Base-by-base conservation (phyloP, 2,888 invertebrate species). In the Caenorhabditis drosophilae region DNA sequence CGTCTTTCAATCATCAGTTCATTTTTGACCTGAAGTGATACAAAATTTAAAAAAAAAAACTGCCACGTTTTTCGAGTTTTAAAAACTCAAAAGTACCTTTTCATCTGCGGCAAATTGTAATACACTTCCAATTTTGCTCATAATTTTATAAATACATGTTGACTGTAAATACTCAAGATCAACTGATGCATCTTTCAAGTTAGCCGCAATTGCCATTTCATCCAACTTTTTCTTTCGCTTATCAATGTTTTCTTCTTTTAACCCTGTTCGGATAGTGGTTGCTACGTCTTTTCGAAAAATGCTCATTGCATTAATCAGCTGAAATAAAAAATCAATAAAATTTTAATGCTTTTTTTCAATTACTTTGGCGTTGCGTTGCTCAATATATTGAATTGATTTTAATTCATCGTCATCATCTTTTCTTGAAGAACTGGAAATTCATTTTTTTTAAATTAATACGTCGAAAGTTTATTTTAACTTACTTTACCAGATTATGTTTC, bases 201-300 rank as follows among this genome's bases (percentile, higher is more conserved):
- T 89, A 70, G 89, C 87, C 1, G 90, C 92, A 55, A 95, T 87
- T 67, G 89, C 87, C 84, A 90, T 90, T 84, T 94, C 93, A 4
- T 92, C 90, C 73, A 91, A 89, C 87, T 94, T 95, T 87, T 91
- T 93, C 87, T 68, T 71, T 34, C 75, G 45, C 25, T 76, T 76
- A 40, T 76, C 75, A 16, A 67, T 53, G 41, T 68, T 64, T 25
- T 76, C 75, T 41, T 76, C 73, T 44, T 57, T 66, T 44, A 67
- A 57, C 7, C 75, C 75, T 0, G 75, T 76, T 15, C 51, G 61
- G 15, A 73, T 58, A 25, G 64, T 66, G 2, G 50, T 41, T 9
- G 62, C 56, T 3, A 76, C 46, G 46, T 72, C 70, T 48, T 76
- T 76, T 26, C 69, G 71, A 47, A 56, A 70, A 11, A 35, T 27